phyloP scores from a whole-genome alignment of 2,797 vertebrate genomes.

The Sardinella longiceps region DNA sequence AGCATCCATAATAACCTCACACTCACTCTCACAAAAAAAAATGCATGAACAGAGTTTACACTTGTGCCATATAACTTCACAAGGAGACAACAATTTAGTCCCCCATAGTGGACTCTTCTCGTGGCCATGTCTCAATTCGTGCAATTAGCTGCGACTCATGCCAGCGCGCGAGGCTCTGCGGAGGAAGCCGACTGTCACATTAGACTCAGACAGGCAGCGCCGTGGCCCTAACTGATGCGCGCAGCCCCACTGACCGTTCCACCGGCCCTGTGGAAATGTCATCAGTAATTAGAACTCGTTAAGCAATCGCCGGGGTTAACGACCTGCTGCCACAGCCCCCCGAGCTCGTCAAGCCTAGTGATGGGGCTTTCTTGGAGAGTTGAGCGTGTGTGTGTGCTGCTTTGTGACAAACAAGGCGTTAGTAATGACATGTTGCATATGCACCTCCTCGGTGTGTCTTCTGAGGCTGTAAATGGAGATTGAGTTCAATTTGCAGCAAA shows the following conservation, averaged over 20 bases:
- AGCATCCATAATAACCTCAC: background rate
- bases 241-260: conserved; percentile 47
- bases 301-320: conserved; percentile 55
- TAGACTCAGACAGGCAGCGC: background rate
- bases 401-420: background rate
- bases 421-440: background rate
- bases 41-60: background rate
- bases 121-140: background rate
- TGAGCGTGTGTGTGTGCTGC: background rate
- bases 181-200: background rate
- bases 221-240: conserved; percentile 21
- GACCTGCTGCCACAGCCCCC: conserved; percentile 45
- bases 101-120: background rate
- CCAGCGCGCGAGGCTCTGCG: background rate
- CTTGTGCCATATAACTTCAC: background rate
- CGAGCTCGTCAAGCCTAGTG: background rate
- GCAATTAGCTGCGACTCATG: background rate
- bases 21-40: too few species aligned
- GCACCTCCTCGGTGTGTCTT: background rate
- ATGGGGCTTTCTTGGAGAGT: background rate
- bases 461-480: background rate
- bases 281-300: conserved; percentile 57
- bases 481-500: background rate
- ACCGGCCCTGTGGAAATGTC: conserved; percentile 53
- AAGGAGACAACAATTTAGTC: background rate